phyloP scores from a whole-genome alignment of 2,113 vertebrate genomes.

The Scomber japonicus region DNA sequence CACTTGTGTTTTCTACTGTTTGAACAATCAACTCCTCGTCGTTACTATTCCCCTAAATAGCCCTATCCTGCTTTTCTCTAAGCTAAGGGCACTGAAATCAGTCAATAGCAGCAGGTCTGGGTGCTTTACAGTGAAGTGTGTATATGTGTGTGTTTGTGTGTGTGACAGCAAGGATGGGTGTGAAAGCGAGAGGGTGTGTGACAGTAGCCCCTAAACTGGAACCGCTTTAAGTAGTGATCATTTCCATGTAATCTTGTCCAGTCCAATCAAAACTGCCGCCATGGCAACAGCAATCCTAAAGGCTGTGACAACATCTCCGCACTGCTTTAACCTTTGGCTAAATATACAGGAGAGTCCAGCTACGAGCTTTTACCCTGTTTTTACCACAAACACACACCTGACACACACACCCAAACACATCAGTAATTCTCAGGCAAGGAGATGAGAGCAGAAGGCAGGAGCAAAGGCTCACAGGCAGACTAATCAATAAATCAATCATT shows the following conservation, averaged over 20 bases:
- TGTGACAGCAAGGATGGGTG: constrained; percentile 49
- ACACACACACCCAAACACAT: constrained; percentile 48
- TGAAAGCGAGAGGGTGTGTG: constrained; percentile 62
- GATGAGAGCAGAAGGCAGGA: constrained; percentile 77
- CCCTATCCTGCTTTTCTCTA: constrained; percentile 61
- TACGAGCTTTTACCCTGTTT: constrained; percentile 19
- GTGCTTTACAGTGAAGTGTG: constrained; percentile 72
- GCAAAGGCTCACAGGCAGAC: constrained; percentile 80
- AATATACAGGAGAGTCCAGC: constrained; percentile 67
- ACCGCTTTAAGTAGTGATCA: constrained; percentile 60
- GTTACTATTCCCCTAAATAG: constrained; percentile 46
- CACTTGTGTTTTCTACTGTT: constrained; percentile 47
- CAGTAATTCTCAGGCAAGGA: constrained; percentile 71
- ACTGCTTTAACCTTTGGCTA: constrained; percentile 82
- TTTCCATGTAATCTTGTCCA: constrained; percentile 44
- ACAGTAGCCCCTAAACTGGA: constrained; percentile 36
- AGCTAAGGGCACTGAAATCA: constrained; percentile 77
- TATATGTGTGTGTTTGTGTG: constrained; percentile 48
- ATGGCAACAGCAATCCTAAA: constrained; percentile 51
- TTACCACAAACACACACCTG: constrained; percentile 48
- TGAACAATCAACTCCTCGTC: constrained; percentile 50
- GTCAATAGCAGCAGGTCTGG: constrained; percentile 76
- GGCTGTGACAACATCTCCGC: constrained; percentile 60
- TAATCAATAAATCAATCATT: constrained; percentile 67
- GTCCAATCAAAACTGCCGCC: constrained; percentile 48